A percentile compares a stretch with the other conserved stretches of the same genome.
Conservation (phyloP, 2,797 vertebrate genomes). For the Okamejei kenojei region DNA sequence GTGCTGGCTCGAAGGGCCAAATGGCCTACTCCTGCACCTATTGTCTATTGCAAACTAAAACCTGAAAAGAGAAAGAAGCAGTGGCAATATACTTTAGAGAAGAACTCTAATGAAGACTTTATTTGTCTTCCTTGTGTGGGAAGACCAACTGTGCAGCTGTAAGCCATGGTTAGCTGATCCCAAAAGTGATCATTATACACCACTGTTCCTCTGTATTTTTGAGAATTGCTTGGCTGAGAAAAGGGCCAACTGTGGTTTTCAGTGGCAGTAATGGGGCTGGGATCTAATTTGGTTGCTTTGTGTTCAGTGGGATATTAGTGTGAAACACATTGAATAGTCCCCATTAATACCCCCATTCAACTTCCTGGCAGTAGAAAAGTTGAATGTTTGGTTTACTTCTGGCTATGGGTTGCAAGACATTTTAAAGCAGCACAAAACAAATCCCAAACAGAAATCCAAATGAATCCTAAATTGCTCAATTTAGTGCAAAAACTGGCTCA, state of each 20-base stretch:
- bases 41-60: not conserved
- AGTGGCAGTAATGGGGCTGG: not conserved
- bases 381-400: not conserved
- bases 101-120: not conserved
- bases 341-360: not conserved
- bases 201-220: not conserved
- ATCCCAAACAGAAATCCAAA: slow-evolving; percentile 8
- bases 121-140: not conserved
- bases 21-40: no score
- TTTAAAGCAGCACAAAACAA: not conserved
- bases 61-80: not conserved
- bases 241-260: not conserved
- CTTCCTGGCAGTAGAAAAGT: not conserved
- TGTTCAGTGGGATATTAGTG: slow-evolving; percentile 13
- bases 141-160: not conserved
- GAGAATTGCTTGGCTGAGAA: slow-evolving; percentile 3
- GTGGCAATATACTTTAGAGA: not conserved
- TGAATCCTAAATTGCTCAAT: not conserved
- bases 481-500: not conserved
- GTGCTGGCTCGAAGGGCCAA: no score
- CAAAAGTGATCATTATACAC: slow-evolving; percentile 15
- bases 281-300: slow-evolving; percentile 11
- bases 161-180: no score
- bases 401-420: not conserved
- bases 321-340: slow-evolving; percentile 10